Evolutionary conservation across 2,797 vertebrate species (phyloP).

Genomic region (Antrozous pallidus): DNA sequence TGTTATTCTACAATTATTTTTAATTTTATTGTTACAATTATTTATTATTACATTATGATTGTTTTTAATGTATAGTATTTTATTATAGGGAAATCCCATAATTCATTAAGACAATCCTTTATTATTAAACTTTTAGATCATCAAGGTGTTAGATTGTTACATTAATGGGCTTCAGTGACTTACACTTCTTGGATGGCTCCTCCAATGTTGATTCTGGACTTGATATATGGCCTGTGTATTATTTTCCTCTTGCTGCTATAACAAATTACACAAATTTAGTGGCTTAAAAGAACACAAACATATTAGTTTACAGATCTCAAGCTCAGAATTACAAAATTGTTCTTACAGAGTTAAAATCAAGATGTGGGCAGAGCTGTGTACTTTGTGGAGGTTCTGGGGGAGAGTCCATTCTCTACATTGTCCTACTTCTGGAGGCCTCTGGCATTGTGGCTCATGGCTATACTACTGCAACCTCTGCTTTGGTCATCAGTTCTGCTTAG

Average conservation of each 20-base stretch:
- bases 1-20: neutral
- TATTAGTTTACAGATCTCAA: neutral
- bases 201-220: neutral
- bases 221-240: neutral
- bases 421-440: neutral
- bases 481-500: neutral
- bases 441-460: neutral
- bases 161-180: neutral
- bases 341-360: neutral
- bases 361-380: neutral
- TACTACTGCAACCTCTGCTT: neutral
- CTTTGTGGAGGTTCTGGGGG: neutral
- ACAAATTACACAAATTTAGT: neutral
- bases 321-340: neutral
- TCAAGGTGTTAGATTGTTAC: neutral
- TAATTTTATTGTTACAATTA: neutral
- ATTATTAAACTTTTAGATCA: rapidly evolving
- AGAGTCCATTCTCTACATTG: neutral
- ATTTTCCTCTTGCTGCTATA: neutral
- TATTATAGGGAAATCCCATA: neutral
- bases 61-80: neutral
- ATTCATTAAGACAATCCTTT: neutral
- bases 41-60: neutral
- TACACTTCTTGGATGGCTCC: neutral
- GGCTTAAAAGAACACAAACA: neutral